phyloP scores from a whole-genome alignment of 1,140 invertebrate genomes.

The honey bee (Apis mellifera) region DNA sequence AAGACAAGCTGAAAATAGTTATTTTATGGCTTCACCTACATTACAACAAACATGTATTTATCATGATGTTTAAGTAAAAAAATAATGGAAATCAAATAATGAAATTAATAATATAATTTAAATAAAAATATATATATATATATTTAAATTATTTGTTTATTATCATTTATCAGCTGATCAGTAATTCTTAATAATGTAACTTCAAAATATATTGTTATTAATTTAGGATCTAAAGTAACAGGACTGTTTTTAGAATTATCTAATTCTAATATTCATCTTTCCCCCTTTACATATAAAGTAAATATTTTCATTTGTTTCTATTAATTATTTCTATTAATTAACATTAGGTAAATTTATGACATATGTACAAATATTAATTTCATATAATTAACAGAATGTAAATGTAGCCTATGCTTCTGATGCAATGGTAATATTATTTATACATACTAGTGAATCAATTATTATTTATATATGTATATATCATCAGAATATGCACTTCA shows the following conservation, averaged over 20 bases:
- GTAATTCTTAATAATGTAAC: slow-evolving; percentile 89
- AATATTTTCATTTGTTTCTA: neutral
- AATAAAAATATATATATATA: neutral
- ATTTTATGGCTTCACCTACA: slow-evolving; percentile 92
- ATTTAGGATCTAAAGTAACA: slow-evolving; percentile 90
- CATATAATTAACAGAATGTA: slow-evolving; percentile 81
- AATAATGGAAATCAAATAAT: neutral
- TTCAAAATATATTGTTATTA: slow-evolving; percentile 92
- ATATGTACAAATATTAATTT: neutral
- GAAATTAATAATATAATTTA: neutral
- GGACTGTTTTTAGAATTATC: slow-evolving; percentile 88
- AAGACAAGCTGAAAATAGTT: slow-evolving; percentile 86
- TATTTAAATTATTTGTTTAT: slow-evolving; percentile 1
- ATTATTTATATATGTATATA: slow-evolving; percentile 91
- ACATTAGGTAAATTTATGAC: neutral
- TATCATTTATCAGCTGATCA: slow-evolving; percentile 84
- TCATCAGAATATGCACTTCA: slow-evolving; percentile 91
- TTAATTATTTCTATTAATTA: neutral
- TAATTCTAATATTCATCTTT: slow-evolving; percentile 86
- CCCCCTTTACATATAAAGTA: slow-evolving; percentile 89
- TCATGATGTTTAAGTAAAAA: slow-evolving; percentile 84
- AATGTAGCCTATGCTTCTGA: slow-evolving; percentile 89
- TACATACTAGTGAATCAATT: slow-evolving; percentile 92
- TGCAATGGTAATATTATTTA: slow-evolving; percentile 90
- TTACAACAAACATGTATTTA: slow-evolving; percentile 90